Base-by-base conservation (phyloP, 2,888 invertebrate species). In the Coelogynopora nodosa region DNA sequence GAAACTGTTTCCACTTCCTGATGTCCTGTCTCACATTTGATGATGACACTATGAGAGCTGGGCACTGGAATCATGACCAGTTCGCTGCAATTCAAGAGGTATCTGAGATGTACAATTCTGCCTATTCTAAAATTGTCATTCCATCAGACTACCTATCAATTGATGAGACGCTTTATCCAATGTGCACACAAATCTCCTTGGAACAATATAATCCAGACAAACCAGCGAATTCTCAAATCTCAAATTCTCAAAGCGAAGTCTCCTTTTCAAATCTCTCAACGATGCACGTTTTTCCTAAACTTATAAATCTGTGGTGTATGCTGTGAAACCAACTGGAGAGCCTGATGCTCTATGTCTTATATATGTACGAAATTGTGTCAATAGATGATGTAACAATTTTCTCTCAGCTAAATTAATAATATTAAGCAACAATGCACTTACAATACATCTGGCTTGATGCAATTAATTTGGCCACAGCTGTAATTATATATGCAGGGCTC, bases 241-340 rank as follows among this genome's bases (percentile, higher is more conserved):
- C n/a, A n/a, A n/a, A n/a, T n/a, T n/a, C n/a, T n/a, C 28, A 23
- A n/a, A n/a, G n/a, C n/a, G n/a, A 10, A n/a, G 80, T 10, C 23
- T 80, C 10, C 80, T 80, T n/a, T 80, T 80, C 80, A 80, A 10
- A 27, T 80, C 80, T 10, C 80, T 80, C 26, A 80, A 80, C 28
- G 80, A 80, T n/a, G 23, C 80, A n/a, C 80, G n/a, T 2, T 80
- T 26, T 80, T 27, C 80, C 23, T 80, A n/a, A 2, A 80, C 80
- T 26, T 80, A 80, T n/a, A 80, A 80, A n/a, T 80, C 80, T 26
- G 80, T 80, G 80, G 80, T 80, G 28, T 80, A 80, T 80, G 80
- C n/a, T 5, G 80, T 5, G 23, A 80, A 27, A 5, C 80, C 2
- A 26, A 10, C 26, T 5, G n/a, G 80, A 80, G 80, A 80, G 80